phyloP scores from a whole-genome alignment of 2,888 invertebrate species.

The Limnephilus rhombicus region DNA sequence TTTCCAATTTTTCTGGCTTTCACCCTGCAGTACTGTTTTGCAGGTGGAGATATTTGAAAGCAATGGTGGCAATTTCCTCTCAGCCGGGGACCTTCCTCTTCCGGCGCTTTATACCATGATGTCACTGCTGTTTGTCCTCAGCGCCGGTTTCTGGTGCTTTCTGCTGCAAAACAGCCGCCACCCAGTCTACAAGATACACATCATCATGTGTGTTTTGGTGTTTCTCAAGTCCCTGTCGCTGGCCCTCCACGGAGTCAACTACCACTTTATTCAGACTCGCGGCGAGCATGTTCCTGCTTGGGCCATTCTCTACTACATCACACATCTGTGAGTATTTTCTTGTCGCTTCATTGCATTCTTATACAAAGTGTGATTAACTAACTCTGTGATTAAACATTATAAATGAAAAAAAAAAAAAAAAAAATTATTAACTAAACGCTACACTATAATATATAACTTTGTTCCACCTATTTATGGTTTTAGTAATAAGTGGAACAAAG shows the following conservation, averaged over 20 bases:
- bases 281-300: constrained; percentile 98
- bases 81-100: constrained; percentile 97
- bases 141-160: constrained; percentile 95
- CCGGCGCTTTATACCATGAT: constrained; percentile 95
- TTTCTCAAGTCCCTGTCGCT: constrained; percentile 94
- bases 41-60: constrained; percentile 93
- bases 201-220: constrained; percentile 96
- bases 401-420: constrained; percentile 6
- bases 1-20: too few species aligned
- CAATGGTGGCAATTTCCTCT: constrained; percentile 91
- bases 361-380: too few species aligned
- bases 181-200: constrained; percentile 96
- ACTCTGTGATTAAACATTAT: background rate
- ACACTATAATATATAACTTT: background rate
- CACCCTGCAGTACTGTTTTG: constrained; percentile 44
- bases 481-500: background rate
- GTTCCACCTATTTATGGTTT: background rate
- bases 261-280: constrained; percentile 94
- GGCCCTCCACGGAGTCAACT: constrained; percentile 96
- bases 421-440: background rate
- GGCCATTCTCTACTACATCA: constrained; percentile 98
- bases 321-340: constrained; percentile 89
- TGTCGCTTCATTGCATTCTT: background rate
- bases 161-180: constrained; percentile 90
- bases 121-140: constrained; percentile 91